Evolutionary conservation across 2,113 vertebrate species (phyloP).

Genomic region (Hypomesus transpacificus): DNA sequence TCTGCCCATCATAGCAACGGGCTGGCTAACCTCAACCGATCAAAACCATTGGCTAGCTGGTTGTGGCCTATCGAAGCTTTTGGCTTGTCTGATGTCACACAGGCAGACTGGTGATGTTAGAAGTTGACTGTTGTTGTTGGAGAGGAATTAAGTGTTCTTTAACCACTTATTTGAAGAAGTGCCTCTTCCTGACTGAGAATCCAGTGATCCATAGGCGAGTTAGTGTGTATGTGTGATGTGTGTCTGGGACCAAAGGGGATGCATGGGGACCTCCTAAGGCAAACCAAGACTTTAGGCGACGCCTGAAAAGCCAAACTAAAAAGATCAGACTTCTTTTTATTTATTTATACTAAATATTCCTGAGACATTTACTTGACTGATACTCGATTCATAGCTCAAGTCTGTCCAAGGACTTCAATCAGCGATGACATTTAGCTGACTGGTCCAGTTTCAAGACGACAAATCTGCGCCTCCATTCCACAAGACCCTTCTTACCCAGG

Average conservation of each 20-base stretch:
- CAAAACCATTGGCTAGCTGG: neutral
- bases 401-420: too few relatives aligned
- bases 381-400: too few relatives aligned
- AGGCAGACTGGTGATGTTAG: neutral
- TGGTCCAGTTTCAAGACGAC: too few relatives aligned
- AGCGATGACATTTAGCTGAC: too few relatives aligned
- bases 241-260: neutral
- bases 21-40: neutral
- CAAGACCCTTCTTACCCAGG: too few relatives aligned
- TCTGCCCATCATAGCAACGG: too few relatives aligned
- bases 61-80: neutral
- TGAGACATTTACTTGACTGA: too few relatives aligned
- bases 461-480: too few relatives aligned
- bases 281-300: neutral
- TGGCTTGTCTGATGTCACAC: neutral
- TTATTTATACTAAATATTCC: too few relatives aligned
- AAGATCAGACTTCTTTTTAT: too few relatives aligned
- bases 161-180: conserved; percentile 7
- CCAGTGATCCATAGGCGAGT: too few relatives aligned
- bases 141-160: conserved; percentile 7
- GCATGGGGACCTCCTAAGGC: neutral
- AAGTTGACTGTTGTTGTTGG: neutral
- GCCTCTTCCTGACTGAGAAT: neutral
- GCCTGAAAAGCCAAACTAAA: neutral
- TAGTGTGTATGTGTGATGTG: too few relatives aligned